phyloP scores from a whole-genome alignment of 2,888 invertebrate species.

The Conchocele bisecta region DNA sequence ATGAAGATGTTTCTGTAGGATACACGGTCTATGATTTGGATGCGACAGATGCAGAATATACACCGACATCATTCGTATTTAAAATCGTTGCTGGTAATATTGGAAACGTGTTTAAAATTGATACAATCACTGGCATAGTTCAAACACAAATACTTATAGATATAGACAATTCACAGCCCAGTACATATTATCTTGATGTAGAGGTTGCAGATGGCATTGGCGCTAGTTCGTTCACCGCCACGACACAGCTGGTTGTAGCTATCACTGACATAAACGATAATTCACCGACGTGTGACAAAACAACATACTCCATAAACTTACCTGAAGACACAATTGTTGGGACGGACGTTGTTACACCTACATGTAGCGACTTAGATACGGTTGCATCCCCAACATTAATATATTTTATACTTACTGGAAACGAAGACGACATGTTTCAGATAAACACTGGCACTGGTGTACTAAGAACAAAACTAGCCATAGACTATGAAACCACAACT shows the following conservation, averaged over 20 bases:
- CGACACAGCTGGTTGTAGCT: slow-evolving; percentile 61
- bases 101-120: slow-evolving; percentile 61
- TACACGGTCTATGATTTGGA: slow-evolving; percentile 56
- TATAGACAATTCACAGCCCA: slow-evolving; percentile 50
- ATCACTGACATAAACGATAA: slow-evolving; percentile 70
- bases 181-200: slow-evolving; percentile 58
- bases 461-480: slow-evolving; percentile 42
- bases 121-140: slow-evolving; percentile 62
- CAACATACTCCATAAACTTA: slow-evolving; percentile 33
- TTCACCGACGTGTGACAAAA: slow-evolving; percentile 61
- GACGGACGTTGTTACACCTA: slow-evolving; percentile 43
- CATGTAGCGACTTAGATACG: slow-evolving; percentile 47
- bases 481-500: slow-evolving; percentile 70
- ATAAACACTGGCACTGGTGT: too few species aligned
- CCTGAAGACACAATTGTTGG: slow-evolving; percentile 44
- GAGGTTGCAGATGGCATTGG: slow-evolving; percentile 64
- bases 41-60: slow-evolving; percentile 67
- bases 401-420: too few species aligned
- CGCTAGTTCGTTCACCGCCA: slow-evolving; percentile 55
- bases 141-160: slow-evolving; percentile 60
- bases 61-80: slow-evolving; percentile 58
- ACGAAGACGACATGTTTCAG: too few species aligned
- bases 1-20: slow-evolving; percentile 57
- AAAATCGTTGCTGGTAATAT: slow-evolving; percentile 64
- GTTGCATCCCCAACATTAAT: too few species aligned